Conservation (phyloP, 1,140 invertebrate genomes). For the Rhagoletis zephyria region DNA sequence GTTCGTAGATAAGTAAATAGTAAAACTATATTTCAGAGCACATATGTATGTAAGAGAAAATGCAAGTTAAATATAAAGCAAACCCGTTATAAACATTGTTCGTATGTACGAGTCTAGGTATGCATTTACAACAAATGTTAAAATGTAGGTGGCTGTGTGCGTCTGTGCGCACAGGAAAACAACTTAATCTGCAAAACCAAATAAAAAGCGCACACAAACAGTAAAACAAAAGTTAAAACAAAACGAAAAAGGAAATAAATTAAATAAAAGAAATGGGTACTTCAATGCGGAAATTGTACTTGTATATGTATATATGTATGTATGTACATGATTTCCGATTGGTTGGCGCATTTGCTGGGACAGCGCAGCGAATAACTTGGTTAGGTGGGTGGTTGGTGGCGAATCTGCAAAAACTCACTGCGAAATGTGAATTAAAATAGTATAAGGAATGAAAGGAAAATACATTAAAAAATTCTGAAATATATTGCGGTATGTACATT, state of each 20-base stretch:
- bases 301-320: too few species aligned
- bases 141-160: not conserved
- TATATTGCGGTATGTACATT: not conserved
- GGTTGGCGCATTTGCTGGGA: slow-evolving; percentile 20
- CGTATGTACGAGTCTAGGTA: not conserved
- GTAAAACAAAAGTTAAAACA: slow-evolving; percentile 28
- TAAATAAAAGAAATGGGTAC: slow-evolving; percentile 10
- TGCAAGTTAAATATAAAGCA: not conserved
- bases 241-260: not conserved
- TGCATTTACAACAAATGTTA: not conserved
- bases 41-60: not conserved
- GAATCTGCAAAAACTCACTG: not conserved
- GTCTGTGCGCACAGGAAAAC: slow-evolving; percentile 17
- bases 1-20: not conserved
- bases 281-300: slow-evolving; percentile 20
- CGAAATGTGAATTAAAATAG: slow-evolving; percentile 33
- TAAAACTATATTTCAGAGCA: not conserved
- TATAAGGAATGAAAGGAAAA: slow-evolving; percentile 26
- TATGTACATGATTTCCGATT: slow-evolving; percentile 44
- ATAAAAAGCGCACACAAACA: slow-evolving; percentile 36
- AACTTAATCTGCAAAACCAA: slow-evolving; percentile 50
- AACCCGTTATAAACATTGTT: not conserved
- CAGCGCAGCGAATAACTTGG: too few species aligned
- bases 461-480: not conserved
- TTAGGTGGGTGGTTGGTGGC: not conserved